Conservation (phyloP, 1,140 invertebrate species). For the Charaxes varanes region DNA sequence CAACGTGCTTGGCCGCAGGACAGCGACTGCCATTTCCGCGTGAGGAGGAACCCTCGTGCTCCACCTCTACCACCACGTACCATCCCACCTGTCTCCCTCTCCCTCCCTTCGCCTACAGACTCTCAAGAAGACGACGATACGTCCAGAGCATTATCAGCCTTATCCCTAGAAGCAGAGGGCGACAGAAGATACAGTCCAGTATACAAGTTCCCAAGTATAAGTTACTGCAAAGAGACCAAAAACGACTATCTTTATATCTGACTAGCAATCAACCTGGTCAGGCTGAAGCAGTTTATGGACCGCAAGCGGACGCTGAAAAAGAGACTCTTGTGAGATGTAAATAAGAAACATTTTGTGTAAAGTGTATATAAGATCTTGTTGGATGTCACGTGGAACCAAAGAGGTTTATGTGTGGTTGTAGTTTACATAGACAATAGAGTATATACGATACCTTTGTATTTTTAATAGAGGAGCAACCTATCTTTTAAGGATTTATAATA, state of each 20-base stretch:
- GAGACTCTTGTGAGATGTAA: conserved; percentile 48
- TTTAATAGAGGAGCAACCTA: not conserved
- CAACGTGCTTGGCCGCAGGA: conserved; percentile 84
- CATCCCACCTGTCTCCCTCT: conserved; percentile 18
- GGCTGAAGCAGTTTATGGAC: conserved; percentile 22
- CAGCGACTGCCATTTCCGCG: conserved; percentile 81
- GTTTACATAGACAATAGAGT: too few species aligned
- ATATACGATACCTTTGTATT: too few species aligned
- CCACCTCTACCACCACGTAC: conserved; percentile 76
- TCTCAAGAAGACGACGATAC: conserved; percentile 46
- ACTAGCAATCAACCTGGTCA: conserved; percentile 29
- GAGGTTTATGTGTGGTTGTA: conserved; percentile 22
- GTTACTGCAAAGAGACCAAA: conserved; percentile 60
- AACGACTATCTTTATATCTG: conserved; percentile 67
- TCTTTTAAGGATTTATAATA: not conserved
- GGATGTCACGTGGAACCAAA: conserved; percentile 39
- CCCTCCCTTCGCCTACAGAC: conserved; percentile 8
- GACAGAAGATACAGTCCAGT: conserved; percentile 68
- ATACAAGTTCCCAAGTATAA: conserved; percentile 71
- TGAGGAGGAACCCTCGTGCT: conserved; percentile 85
- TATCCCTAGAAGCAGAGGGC: conserved; percentile 52
- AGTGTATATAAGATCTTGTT: conserved; percentile 43
- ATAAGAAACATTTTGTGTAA: conserved; percentile 33
- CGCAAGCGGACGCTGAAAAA: conserved; percentile 30
- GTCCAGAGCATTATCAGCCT: conserved; percentile 55